These are phyloP conservation scores for Eupithecia tripunctaria DNA, from an alignment of 2,888 invertebrate genomes.

Conservation along the genomic window DNA sequence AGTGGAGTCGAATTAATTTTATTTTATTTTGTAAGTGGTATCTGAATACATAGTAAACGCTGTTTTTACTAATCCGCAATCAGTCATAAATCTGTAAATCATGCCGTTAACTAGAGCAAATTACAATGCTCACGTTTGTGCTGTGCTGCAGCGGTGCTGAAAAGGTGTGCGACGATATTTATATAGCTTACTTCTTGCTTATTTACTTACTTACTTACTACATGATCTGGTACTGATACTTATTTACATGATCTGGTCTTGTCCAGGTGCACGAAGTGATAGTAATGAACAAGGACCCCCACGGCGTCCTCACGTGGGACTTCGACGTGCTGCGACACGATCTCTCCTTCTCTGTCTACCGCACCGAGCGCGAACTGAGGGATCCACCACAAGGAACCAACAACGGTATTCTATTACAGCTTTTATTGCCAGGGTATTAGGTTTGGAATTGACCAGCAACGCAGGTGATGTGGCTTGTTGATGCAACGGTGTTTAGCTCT, in stretches of 20 bases:
- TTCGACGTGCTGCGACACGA: constrained; percentile 97
- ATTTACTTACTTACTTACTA: too few relatives aligned
- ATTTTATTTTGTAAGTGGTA: too few relatives aligned
- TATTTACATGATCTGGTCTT: background rate
- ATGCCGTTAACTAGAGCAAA: too few relatives aligned
- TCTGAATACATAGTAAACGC: too few relatives aligned
- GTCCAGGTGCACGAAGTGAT: constrained; percentile 89
- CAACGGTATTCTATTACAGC: constrained; percentile 51
- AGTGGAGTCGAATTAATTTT: too few relatives aligned
- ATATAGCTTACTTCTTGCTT: too few relatives aligned
- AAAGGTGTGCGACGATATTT: too few relatives aligned
- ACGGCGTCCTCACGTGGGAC: constrained; percentile 97
- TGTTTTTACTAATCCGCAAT: too few relatives aligned
- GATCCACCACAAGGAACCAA: constrained; percentile 49
- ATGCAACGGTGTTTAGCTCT: background rate
- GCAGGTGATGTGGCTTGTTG: background rate
- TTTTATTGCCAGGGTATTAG: background rate
- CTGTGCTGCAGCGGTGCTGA: too few relatives aligned
- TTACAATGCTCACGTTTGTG: too few relatives aligned
- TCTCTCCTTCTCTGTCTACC: constrained; percentile 91
- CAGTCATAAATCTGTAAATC: too few relatives aligned
- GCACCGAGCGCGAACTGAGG: constrained; percentile 62
- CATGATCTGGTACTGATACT: too few relatives aligned
- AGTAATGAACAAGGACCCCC: constrained; percentile 91
- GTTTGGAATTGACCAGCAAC: background rate